Evolutionary conservation across 35 echinoderm and acorn worm genomes (phyloP).

Genomic region (Apostichopus japonicus): DNA sequence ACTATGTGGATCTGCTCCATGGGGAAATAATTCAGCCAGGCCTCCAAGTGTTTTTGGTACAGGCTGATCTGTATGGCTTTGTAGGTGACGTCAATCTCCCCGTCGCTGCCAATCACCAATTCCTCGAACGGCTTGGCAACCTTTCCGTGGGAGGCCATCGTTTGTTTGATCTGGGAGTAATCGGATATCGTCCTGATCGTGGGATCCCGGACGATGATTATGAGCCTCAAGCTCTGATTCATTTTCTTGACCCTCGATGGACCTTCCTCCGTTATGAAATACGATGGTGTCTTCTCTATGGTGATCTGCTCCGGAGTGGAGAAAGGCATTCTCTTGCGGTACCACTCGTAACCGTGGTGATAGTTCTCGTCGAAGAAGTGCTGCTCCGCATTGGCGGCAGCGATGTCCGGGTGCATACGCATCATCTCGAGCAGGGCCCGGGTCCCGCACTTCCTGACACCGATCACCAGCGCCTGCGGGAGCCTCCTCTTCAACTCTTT

Average conservation of each 20-base stretch:
- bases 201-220: conserved; percentile 92
- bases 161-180: conserved; percentile 75
- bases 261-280: conserved; percentile 83
- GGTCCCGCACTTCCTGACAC: conserved; percentile 94
- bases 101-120: conserved; percentile 35
- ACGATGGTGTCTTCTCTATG: conserved; percentile 94
- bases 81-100: conserved; percentile 73
- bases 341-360: conserved; percentile 79
- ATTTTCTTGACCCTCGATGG: conserved; percentile 75
- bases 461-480: conserved; percentile 94
- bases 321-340: conserved; percentile 81
- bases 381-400: conserved; percentile 70
- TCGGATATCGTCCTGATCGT: conserved; percentile 83
- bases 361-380: conserved; percentile 98
- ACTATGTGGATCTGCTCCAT: conserved; percentile 84
- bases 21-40: conserved; percentile 79
- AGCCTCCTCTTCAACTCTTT: conserved; percentile 56
- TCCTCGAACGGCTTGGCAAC: conserved; percentile 68
- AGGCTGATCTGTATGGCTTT: conserved; percentile 89
- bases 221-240: conserved; percentile 70
- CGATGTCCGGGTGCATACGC: conserved; percentile 84
- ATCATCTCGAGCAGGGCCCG: conserved; percentile 94
- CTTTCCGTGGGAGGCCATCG: conserved; percentile 41
- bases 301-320: conserved; percentile 83
- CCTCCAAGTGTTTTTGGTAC: conserved; percentile 73